Evolutionary conservation across 2,888 invertebrate genomes (phyloP), one percentile per base, ranked within the genome.

Genomic region (Branchellion lobata): DNA sequence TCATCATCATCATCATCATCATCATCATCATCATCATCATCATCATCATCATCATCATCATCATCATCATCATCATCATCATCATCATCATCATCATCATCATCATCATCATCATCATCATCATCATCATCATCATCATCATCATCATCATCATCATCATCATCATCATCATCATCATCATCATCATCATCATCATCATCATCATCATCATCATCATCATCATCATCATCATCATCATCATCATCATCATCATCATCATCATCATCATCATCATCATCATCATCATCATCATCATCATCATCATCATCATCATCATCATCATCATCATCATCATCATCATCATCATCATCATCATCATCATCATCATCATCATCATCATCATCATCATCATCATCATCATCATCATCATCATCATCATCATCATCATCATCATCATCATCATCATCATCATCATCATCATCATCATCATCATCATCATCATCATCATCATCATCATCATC

Each of bases 401-500:
- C 53, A 51, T 51, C 53, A 51, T 51, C 51, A 51, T 18, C 51
- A 18, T 51, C 51, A 51, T 51, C 51, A 51, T 51, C 51, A 51
- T 18, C 51, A 51, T 51, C 51, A 51, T 51, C 51, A 51, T 51
- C 51, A 51, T 18, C 51, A 51, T 18, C 51, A 51, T 51, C 51
- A 51, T 51, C 51, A 51, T 18, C 51, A 51, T 18, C 18, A 51
- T 51, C 51, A 18, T 51, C 11, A 51, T 18, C 51, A 51, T 51
- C 51, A 51, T 51, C 51, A 51, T 51, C 51, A 51, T 61, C 11
- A 18, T 29, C 61, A 11, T 18, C 77, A 65, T 65, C 65, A 31
- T 77, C 65, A 77, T 77, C 77, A 77, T 65, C 78, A 47, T 78
- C 78, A 36, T 75, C 72, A 74, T 78, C 78, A 57, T 78, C 78